A percentile compares a stretch with the other conserved stretches of the same genome.
These are phyloP conservation scores for Parascotia fuliginaria DNA, from an alignment of 2,888 invertebrate genomes.

Conservation along the genomic window DNA sequence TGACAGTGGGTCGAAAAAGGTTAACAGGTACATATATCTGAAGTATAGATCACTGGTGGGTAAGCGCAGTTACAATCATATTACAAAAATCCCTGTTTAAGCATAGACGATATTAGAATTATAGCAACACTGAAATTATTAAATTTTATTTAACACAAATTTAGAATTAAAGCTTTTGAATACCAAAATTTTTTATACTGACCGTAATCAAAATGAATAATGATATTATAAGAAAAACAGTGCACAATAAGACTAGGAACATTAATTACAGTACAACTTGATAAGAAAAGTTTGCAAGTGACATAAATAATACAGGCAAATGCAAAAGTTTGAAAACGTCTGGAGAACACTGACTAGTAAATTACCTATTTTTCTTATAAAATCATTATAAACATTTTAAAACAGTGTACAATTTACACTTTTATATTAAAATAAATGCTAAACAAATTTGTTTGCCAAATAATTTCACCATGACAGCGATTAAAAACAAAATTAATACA, in stretches of 20 bases:
- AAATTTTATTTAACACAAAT: too few relatives aligned
- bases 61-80: conserved; percentile 13
- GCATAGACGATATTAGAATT: not conserved
- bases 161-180: conserved; percentile 21
- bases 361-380: not conserved
- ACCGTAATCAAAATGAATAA: conserved; percentile 1
- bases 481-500: too few relatives aligned
- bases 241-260: not conserved
- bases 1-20: too few relatives aligned
- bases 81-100: conserved; percentile 28
- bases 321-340: too few relatives aligned
- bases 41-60: conserved; percentile 24
- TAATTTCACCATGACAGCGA: too few relatives aligned
- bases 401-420: not conserved
- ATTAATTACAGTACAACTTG: too few relatives aligned
- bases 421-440: not conserved
- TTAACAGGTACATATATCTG: not conserved
- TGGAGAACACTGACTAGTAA: too few relatives aligned
- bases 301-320: too few relatives aligned
- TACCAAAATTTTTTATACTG: conserved; percentile 22
- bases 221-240: not conserved
- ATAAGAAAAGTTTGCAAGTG: too few relatives aligned
- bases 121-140: conserved; percentile 9
- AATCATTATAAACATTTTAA: not conserved
- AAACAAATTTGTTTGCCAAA: not conserved